Evolutionary conservation across 2,797 vertebrate genomes (phyloP).

Genomic region (Synaphobranchus kaupii): DNA sequence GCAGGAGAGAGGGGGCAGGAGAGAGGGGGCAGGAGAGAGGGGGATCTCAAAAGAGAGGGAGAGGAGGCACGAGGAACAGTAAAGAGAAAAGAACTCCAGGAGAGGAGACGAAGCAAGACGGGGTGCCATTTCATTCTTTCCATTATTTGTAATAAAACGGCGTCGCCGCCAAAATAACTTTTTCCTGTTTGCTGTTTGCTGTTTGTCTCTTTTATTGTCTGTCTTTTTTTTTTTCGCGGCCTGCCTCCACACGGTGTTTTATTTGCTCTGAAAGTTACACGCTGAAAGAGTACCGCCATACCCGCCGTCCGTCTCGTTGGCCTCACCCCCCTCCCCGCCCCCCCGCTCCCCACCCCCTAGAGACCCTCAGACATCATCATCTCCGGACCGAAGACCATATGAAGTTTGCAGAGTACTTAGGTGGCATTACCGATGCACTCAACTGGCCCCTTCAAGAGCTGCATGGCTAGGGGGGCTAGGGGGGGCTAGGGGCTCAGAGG

Average conservation of each 20-base stretch:
- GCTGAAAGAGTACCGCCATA: background rate
- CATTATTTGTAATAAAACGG: background rate
- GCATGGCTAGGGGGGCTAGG: slow-evolving; percentile 12
- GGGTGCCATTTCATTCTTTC: background rate
- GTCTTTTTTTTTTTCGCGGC: background rate
- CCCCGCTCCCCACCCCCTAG: slow-evolving; percentile 27
- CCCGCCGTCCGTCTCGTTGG: too few species aligned
- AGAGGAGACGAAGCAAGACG: background rate
- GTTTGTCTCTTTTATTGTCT: background rate
- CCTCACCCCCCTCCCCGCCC: background rate
- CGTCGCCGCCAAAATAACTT: background rate
- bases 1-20: too few species aligned
- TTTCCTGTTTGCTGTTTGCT: background rate
- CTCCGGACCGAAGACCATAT: slow-evolving; percentile 42
- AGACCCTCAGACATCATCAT: slow-evolving; percentile 48
- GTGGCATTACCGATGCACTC: slow-evolving; percentile 29
- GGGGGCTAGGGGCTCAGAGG: background rate
- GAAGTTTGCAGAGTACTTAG: slow-evolving; percentile 34
- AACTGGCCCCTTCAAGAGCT: slow-evolving; percentile 23
- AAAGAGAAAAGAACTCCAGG: background rate
- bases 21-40: too few species aligned
- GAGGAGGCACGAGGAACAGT: too few species aligned
- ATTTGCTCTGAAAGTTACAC: background rate
- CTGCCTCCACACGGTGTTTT: background rate
- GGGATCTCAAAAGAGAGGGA: too few species aligned